Evolutionary conservation across 2,888 invertebrate genomes (phyloP).

Genomic region (Thymelicus sylvestris): DNA sequence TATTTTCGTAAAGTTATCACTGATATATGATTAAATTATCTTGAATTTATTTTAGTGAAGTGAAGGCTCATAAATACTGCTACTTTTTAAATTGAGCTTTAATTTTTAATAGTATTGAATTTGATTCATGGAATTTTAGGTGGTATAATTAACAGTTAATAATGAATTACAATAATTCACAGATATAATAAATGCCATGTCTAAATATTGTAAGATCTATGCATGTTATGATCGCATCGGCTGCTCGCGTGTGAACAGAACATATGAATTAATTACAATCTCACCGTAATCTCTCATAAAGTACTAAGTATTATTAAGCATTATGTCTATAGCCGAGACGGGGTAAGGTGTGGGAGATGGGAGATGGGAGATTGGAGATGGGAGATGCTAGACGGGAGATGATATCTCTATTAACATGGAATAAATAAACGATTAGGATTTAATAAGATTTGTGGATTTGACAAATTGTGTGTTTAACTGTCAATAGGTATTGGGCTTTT

Average conservation of each 20-base stretch:
- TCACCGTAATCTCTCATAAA: constrained; percentile 44
- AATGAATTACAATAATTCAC: too few relatives aligned
- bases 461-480: constrained; percentile 8
- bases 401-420: constrained; percentile 27
- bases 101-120: too few relatives aligned
- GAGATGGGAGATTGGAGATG: not conserved
- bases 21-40: too few relatives aligned
- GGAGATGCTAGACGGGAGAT: not conserved
- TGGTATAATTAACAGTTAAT: too few relatives aligned
- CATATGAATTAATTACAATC: constrained; percentile 77
- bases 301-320: constrained; percentile 46
- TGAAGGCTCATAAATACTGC: too few relatives aligned
- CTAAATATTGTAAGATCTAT: constrained; percentile 50
- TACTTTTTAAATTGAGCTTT: too few relatives aligned
- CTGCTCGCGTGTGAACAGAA: constrained; percentile 72
- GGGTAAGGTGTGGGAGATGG: not conserved
- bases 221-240: constrained; percentile 58
- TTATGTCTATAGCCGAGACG: constrained; percentile 36
- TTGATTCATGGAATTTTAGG: too few relatives aligned
- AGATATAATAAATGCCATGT: constrained; percentile 26
- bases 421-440: constrained; percentile 17
- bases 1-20: too few relatives aligned
- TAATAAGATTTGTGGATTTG: constrained; percentile 14
- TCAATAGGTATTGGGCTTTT: not conserved
- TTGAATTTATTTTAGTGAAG: too few relatives aligned